These are phyloP conservation scores for Dolichotis patagonum DNA, from an alignment of 2,113 vertebrate genomes.

Conservation along the genomic window DNA sequence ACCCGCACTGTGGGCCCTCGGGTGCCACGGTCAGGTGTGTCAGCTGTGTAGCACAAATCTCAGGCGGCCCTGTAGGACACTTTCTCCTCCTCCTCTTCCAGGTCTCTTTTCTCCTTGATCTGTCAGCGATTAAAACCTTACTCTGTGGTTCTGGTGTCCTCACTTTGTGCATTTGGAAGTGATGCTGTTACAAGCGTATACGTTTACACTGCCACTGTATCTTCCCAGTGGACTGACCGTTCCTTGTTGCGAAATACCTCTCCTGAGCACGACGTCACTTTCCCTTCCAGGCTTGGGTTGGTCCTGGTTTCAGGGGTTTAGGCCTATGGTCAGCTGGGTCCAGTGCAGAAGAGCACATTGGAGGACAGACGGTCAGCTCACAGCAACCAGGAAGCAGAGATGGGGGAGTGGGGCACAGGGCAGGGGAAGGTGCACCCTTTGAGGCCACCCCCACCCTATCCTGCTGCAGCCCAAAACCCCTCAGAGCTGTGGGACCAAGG, in stretches of 20 bases:
- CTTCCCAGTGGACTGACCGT: neutral
- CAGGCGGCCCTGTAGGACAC: neutral
- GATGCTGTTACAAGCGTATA: neutral
- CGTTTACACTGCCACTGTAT: neutral
- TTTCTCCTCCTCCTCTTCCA: neutral
- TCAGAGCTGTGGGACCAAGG: neutral
- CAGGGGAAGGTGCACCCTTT: neutral
- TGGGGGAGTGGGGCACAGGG: neutral
- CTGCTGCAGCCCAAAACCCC: neutral
- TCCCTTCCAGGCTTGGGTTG: neutral
- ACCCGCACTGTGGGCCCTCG: neutral
- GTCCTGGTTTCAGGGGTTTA: neutral
- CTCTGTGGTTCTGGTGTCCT: neutral
- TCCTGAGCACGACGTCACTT: neutral
- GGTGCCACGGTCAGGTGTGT: neutral
- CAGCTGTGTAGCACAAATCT: neutral
- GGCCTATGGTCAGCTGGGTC: neutral
- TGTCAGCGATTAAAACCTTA: neutral
- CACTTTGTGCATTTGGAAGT: neutral
- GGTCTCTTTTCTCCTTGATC: neutral
- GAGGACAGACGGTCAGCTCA: neutral
- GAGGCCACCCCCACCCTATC: neutral
- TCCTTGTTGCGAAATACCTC: neutral
- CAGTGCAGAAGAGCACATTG: neutral
- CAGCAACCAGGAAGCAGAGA: neutral